Percentiles rank a stretch among this genome's conserved stretches.
These are phyloP conservation scores for Phaenicophaeus curvirostris DNA, from an alignment of 2,797 vertebrate genomes.

Conservation along the genomic window DNA sequence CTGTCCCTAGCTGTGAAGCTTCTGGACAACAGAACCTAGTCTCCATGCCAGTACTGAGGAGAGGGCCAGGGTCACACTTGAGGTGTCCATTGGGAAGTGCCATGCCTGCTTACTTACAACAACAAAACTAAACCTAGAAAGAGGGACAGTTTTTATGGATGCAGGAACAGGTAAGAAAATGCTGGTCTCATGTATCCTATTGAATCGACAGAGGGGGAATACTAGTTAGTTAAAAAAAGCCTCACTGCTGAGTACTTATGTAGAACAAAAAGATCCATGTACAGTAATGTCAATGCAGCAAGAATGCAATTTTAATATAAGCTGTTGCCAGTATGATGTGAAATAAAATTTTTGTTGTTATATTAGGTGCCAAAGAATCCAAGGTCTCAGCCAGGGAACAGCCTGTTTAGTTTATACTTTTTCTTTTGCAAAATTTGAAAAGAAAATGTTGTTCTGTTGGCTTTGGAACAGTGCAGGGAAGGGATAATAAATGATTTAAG, in stretches of 20 bases:
- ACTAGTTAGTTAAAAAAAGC: not conserved
- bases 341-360: conserved; percentile 72
- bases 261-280: conserved; percentile 33
- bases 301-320: conserved; percentile 62
- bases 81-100: not conserved
- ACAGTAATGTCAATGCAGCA: conserved; percentile 52
- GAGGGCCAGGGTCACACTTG: not conserved
- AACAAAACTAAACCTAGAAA: conserved; percentile 2
- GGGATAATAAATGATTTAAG: conserved; percentile 44
- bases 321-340: conserved; percentile 65
- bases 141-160: not conserved
- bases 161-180: conserved; percentile 41
- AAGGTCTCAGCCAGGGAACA: conserved; percentile 69
- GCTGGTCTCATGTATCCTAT: not conserved
- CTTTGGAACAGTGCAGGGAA: conserved; percentile 48
- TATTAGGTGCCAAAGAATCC: conserved; percentile 72
- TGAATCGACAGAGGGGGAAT: not conserved
- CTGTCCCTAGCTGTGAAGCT: not conserved
- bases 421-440: conserved; percentile 64
- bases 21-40: not conserved
- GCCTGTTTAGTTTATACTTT: conserved; percentile 68
- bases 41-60: not conserved
- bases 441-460: conserved; percentile 36
- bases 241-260: not conserved
- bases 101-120: not conserved